These are phyloP conservation scores for Sylvietta virens DNA, from an alignment of 2,113 vertebrate species.

Conservation along the genomic window DNA sequence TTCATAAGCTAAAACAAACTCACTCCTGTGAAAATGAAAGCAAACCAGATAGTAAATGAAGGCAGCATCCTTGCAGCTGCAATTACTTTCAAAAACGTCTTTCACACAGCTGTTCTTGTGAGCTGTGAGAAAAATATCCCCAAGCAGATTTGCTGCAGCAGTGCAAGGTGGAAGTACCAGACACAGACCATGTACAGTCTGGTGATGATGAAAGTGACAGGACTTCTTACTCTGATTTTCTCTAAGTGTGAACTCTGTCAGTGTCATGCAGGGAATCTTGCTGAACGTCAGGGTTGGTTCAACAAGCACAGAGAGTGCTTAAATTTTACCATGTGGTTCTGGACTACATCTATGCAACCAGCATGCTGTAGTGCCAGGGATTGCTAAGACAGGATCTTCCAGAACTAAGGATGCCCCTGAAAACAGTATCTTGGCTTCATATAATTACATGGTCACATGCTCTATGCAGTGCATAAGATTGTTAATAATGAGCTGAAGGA, in stretches of 20 bases:
- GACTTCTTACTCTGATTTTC: not conserved
- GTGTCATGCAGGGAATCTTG: not conserved
- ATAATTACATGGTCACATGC: not conserved
- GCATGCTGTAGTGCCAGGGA: not conserved
- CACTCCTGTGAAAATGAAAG: not conserved
- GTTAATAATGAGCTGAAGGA: not conserved
- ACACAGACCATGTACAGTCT: not conserved
- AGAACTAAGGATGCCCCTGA: not conserved
- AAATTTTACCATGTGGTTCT: not conserved
- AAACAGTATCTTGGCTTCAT: not conserved
- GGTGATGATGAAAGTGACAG: not conserved
- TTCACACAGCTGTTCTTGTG: not conserved
- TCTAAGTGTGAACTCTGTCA: not conserved
- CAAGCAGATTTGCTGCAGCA: not conserved
- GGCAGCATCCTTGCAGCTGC: not conserved
- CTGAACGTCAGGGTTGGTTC: not conserved
- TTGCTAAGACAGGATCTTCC: not conserved
- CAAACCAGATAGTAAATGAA: not conserved
- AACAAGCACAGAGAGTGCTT: not conserved
- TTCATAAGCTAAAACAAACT: not conserved
- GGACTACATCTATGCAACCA: not conserved
- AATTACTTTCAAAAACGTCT: not conserved
- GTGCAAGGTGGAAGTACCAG: not conserved
- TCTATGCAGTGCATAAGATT: not conserved
- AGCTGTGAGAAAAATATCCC: not conserved